Evolutionary conservation across 2,888 invertebrate genomes (phyloP).

Genomic region (Priocnemis perturbator): DNA sequence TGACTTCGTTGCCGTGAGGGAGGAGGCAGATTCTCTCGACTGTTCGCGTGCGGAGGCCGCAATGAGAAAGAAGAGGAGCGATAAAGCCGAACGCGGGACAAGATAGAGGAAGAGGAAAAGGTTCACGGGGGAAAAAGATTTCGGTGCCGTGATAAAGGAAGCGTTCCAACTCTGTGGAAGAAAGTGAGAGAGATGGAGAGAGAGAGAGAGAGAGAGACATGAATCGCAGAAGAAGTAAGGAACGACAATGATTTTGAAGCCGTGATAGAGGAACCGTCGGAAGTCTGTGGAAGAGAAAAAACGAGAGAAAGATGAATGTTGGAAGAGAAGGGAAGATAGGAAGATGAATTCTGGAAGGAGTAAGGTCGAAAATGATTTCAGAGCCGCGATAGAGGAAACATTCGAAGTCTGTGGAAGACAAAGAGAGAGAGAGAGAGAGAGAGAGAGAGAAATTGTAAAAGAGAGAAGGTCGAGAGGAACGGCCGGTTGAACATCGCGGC

Average conservation of each 20-base stretch:
- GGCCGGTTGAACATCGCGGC: not conserved
- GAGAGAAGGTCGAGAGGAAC: not conserved
- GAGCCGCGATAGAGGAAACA: not conserved
- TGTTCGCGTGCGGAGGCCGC: constrained; percentile 26
- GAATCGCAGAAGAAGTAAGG: too few species aligned
- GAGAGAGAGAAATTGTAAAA: constrained; percentile 4
- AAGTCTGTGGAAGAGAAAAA: too few species aligned
- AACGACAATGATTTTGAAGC: too few species aligned
- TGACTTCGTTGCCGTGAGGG: constrained; percentile 57
- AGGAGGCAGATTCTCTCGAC: constrained; percentile 43
- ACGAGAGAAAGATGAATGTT: too few species aligned
- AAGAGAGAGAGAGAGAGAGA: constrained; percentile 19
- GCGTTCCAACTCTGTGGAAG: not conserved
- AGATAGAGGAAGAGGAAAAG: not conserved
- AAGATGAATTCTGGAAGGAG: too few species aligned
- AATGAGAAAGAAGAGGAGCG: constrained; percentile 2
- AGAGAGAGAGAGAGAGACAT: constrained; percentile 11
- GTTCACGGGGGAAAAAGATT: not conserved
- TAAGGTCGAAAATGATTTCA: constrained; percentile 4
- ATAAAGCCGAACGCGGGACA: not conserved
- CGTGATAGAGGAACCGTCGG: too few species aligned
- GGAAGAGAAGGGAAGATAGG: too few species aligned
- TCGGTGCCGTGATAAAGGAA: not conserved
- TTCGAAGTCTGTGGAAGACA: too few species aligned
- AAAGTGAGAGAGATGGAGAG: too few species aligned